Evolutionary conservation across 2,113 vertebrate genomes (phyloP).

Genomic region (Piprites chloris): DNA sequence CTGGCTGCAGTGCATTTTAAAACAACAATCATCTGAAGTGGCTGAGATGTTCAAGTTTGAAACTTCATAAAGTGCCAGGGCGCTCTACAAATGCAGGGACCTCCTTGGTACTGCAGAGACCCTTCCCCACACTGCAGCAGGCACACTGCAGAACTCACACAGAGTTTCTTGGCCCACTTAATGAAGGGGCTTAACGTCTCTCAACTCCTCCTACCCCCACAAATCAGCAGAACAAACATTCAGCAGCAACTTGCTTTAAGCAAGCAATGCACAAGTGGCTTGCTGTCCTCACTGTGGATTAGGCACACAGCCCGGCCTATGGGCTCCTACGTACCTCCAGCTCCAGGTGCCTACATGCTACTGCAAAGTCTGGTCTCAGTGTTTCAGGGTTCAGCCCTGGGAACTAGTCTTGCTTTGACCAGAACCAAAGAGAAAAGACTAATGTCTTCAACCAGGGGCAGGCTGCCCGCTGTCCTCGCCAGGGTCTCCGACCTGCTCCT

Average conservation of each 20-base stretch:
- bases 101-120: not conserved
- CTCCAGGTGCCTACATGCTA: not conserved
- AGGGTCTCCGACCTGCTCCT: not conserved
- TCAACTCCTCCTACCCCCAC: not conserved
- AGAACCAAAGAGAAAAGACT: not conserved
- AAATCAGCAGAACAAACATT: not conserved
- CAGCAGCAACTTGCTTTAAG: not conserved
- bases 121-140: not conserved
- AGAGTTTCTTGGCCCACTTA: not conserved
- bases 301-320: not conserved
- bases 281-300: not conserved
- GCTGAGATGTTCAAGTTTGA: slow-evolving; percentile 5
- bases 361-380: not conserved
- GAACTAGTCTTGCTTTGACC: not conserved
- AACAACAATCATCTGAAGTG: slow-evolving; percentile 32
- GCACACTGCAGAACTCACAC: not conserved
- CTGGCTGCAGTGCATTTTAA: slow-evolving; percentile 32
- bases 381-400: not conserved
- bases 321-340: not conserved
- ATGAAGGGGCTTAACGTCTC: not conserved
- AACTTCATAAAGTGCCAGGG: not conserved
- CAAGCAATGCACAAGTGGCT: not conserved
- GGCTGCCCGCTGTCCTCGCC: not conserved
- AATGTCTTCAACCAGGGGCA: not conserved
- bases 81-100: not conserved